These are phyloP conservation scores for Limnephilus rhombicus DNA, from an alignment of 2,888 invertebrate species.

Conservation along the genomic window DNA sequence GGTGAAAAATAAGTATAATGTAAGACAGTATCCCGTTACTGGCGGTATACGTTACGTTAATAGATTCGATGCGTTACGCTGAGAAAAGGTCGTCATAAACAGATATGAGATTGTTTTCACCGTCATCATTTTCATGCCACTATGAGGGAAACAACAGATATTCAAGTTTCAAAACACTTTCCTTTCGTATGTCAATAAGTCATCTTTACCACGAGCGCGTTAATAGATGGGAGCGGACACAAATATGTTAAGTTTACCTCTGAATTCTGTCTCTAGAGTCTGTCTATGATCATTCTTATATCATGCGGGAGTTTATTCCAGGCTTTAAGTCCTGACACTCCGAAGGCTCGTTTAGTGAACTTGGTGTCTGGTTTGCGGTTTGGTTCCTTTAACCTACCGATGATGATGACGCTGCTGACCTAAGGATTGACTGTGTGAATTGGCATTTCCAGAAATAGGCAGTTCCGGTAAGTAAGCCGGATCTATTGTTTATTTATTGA, in stretches of 20 bases:
- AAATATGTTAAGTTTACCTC: background rate
- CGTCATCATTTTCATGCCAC: background rate
- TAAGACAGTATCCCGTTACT: background rate
- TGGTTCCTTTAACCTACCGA: too few relatives aligned
- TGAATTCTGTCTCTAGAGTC: too few relatives aligned
- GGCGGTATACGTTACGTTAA: background rate
- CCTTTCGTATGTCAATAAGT: background rate
- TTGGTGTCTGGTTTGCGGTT: too few relatives aligned
- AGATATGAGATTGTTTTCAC: background rate
- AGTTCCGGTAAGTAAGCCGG: too few relatives aligned
- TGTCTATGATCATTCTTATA: too few relatives aligned
- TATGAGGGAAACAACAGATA: background rate
- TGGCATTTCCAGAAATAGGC: too few relatives aligned
- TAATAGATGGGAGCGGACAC: background rate
- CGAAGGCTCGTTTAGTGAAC: too few relatives aligned
- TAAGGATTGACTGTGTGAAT: too few relatives aligned
- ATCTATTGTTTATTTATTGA: too few relatives aligned
- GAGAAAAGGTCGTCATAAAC: background rate
- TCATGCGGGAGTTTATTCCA: too few relatives aligned
- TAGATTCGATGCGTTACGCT: background rate
- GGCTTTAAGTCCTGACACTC: too few relatives aligned
- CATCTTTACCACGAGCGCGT: background rate
- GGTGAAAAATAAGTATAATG: background rate
- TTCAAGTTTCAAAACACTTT: background rate
- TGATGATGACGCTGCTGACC: too few relatives aligned